Evolutionary conservation across 2,888 invertebrate species (phyloP), one percentile per base, ranked within the genome.

Genomic region (Embidobia sp.): DNA sequence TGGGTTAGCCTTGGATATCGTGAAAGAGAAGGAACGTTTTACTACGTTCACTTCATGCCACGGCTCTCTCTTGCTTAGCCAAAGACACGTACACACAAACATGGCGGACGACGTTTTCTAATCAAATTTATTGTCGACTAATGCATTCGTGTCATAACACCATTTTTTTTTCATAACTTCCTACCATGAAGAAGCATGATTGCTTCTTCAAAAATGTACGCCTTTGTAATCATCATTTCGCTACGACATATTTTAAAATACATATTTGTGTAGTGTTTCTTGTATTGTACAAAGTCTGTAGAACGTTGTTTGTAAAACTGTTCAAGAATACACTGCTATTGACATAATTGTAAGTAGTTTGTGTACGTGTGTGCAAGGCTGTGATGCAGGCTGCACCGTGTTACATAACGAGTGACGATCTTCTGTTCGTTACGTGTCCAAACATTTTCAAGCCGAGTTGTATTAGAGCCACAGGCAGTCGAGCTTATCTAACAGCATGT

Each of bases 1-100:
- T 80, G 81, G 79, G 77, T 82, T 81, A 81, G 81, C 82, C 82
- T 83, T 83, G 82, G 81, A 75, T 72, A 79, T 77, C 64, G 63
- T 63, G 75, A 81, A 73, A 78, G 75, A 75, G 75, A 77, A 59
- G 63, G 78, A 80, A 61, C 70, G 66, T 49, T 80, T 76, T 78
- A 74, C 78, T 77, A 78, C 79, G 79, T 76, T 81, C 79, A 77
- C 79, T 79, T 74, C 31, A 72, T 74, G 78, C 55, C 8, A 70
- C 63, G 35, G 61, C 70, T 75, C 73, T 69, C 67, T 73, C 69
- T 42, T 51, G 11, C 37, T 51, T 55, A 64, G 70, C 31, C 33
- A 76, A 70, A 70, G 57, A 69, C 69, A 74, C 73, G 72, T 73
- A 74, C 44, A 67, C 61, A 59, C 67, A 53, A 74, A 74, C 59